Percentiles rank a stretch among this genome's conserved stretches.
These are phyloP conservation scores for Fulica atra DNA, from an alignment of 2,113 vertebrate genomes.

Conservation along the genomic window DNA sequence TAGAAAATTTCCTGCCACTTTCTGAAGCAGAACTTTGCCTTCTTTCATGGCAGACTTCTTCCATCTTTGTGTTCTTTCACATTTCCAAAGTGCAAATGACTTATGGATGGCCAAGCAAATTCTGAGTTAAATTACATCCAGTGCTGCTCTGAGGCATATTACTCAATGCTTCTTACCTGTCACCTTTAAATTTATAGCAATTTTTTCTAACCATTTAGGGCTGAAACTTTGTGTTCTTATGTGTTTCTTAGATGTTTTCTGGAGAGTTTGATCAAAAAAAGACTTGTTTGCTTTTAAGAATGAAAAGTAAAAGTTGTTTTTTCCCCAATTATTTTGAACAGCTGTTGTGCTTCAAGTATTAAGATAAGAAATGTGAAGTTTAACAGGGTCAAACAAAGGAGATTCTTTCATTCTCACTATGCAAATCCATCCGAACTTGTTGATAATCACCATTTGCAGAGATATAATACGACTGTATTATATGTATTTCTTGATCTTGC, in stretches of 20 bases:
- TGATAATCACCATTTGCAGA: not conserved
- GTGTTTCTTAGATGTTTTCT: not conserved
- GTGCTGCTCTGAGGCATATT: not conserved
- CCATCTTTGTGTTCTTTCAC: not conserved
- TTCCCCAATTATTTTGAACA: not conserved
- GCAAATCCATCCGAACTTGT: not conserved
- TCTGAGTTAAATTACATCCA: not conserved
- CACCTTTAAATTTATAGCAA: not conserved
- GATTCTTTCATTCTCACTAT: not conserved
- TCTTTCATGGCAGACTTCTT: not conserved
- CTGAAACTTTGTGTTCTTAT: not conserved
- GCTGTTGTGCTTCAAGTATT: not conserved
- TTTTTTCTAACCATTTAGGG: not conserved
- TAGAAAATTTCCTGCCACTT: slow-evolving; percentile 23
- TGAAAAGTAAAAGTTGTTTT: not conserved
- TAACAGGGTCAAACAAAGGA: not conserved
- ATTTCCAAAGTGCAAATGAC: not conserved
- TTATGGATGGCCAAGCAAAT: not conserved
- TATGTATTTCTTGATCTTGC: not conserved
- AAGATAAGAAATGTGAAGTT: not conserved
- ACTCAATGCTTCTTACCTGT: not conserved
- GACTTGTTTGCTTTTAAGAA: not conserved
- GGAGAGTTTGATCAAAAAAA: not conserved
- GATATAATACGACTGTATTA: not conserved
- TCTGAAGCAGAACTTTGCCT: not conserved